These are phyloP conservation scores for Litocranius walleri DNA, from an alignment of 2,113 vertebrate species.

Conservation along the genomic window DNA sequence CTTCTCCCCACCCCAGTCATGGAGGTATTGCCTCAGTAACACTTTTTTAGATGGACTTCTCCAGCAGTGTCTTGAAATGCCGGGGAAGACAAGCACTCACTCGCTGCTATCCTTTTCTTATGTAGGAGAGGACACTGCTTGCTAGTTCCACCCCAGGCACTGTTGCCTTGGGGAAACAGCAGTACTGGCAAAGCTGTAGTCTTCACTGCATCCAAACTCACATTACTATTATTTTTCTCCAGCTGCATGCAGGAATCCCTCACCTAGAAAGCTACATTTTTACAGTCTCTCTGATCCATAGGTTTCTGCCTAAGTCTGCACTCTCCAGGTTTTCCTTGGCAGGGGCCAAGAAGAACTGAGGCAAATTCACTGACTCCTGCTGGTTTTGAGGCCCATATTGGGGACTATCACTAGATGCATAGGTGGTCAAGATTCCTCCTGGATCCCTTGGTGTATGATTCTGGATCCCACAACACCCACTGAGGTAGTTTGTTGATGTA, in stretches of 20 bases:
- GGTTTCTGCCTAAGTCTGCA: background rate
- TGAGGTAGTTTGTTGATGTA: background rate
- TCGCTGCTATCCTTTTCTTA: background rate
- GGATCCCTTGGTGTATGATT: background rate
- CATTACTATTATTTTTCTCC: background rate
- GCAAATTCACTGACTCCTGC: background rate
- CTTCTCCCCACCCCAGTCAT: background rate
- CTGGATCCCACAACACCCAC: background rate
- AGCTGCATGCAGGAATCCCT: background rate
- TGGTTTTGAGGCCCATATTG: background rate
- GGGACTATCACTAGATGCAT: background rate
- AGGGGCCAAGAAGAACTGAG: rapidly evolving
- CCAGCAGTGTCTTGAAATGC: background rate
- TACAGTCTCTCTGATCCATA: background rate
- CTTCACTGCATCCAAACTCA: background rate
- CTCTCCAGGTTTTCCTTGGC: background rate
- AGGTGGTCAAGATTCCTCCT: background rate
- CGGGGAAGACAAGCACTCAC: background rate
- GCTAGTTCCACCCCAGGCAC: too few species aligned
- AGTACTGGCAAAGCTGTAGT: background rate
- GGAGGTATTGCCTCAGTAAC: background rate
- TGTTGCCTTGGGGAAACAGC: background rate
- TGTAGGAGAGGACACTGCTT: background rate
- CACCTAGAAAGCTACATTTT: background rate
- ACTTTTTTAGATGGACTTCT: background rate